Percentiles rank a stretch among this genome's conserved stretches.
Evolutionary conservation across 2,888 invertebrate species (phyloP).

Genomic region (Pycnomerus fuliginosus): DNA sequence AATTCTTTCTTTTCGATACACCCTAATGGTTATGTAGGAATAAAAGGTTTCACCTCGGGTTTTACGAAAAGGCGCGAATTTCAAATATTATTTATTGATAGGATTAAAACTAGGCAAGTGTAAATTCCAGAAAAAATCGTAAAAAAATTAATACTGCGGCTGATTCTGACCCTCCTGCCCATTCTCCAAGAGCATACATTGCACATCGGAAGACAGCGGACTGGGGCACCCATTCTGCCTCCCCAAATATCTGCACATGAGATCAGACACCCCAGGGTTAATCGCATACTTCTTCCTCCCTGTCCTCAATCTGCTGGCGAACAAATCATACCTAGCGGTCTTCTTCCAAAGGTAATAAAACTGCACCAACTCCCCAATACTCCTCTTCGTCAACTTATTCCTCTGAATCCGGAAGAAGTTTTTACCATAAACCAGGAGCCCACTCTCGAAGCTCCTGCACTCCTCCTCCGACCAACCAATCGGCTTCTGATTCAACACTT

Average conservation of each 20-base stretch:
- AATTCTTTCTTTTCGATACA: too few relatives aligned
- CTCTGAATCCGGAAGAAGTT: slow-evolving; percentile 21
- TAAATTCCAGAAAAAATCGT: too few relatives aligned
- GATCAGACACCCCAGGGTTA: slow-evolving; percentile 23
- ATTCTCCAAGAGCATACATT: too few relatives aligned
- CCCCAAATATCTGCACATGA: slow-evolving; percentile 8
- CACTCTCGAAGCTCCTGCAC: slow-evolving; percentile 20
- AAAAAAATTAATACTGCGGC: too few relatives aligned
- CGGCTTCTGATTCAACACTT: background rate
- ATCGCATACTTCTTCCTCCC: slow-evolving; percentile 19
- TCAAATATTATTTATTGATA: too few relatives aligned
- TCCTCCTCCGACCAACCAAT: slow-evolving; percentile 21
- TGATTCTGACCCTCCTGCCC: too few relatives aligned
- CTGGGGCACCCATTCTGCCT: too few relatives aligned
- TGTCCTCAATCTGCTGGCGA: slow-evolving; percentile 15
- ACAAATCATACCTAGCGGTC: slow-evolving; percentile 20
- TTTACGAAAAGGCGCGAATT: too few relatives aligned
- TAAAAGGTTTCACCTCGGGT: too few relatives aligned
- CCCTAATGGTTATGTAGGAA: too few relatives aligned
- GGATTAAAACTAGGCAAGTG: too few relatives aligned
- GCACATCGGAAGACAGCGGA: too few relatives aligned
- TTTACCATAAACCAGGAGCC: slow-evolving; percentile 17
- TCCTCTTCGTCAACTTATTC: slow-evolving; percentile 1
- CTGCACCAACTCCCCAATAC: slow-evolving; percentile 21
- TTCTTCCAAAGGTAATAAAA: slow-evolving; percentile 26